These are phyloP conservation scores for Phaetusa simplex DNA, from an alignment of 2,113 vertebrate species.

Conservation along the genomic window DNA sequence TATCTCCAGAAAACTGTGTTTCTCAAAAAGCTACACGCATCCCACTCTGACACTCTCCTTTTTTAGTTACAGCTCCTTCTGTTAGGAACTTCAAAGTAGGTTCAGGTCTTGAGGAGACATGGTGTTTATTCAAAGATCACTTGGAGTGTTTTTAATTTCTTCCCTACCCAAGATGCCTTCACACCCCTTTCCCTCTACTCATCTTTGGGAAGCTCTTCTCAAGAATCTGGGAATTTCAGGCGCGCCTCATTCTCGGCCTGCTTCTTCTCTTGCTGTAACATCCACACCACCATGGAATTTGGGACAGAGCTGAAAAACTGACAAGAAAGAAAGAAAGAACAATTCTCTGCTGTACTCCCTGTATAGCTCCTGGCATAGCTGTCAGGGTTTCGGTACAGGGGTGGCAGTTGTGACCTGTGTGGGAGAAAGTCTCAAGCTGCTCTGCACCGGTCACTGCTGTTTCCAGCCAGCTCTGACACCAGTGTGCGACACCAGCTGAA, in stretches of 20 bases:
- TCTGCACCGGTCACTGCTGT: not conserved
- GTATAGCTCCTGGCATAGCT: not conserved
- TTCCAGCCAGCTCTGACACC: not conserved
- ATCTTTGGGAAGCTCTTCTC: not conserved
- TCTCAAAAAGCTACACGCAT: not conserved
- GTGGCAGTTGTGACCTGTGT: not conserved
- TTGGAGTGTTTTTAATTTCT: not conserved
- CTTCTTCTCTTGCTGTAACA: not conserved
- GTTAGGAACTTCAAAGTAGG: not conserved
- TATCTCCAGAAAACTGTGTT: not conserved
- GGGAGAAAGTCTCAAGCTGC: not conserved
- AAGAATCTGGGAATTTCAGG: not conserved
- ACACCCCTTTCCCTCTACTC: not conserved
- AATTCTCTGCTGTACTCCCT: not conserved
- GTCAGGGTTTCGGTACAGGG: not conserved
- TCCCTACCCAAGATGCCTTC: not conserved
- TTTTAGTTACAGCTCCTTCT: conserved; percentile 26
- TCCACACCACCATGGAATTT: not conserved
- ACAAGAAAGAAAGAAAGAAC: not conserved
- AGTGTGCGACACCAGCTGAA: not conserved
- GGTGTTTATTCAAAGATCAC: not conserved
- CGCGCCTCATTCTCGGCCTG: not conserved
- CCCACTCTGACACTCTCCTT: not conserved
- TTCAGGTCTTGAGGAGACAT: not conserved
- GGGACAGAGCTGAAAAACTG: not conserved